Evolutionary conservation across 2,797 vertebrate species (phyloP).

Genomic region (Micropoecilia bifurca): DNA sequence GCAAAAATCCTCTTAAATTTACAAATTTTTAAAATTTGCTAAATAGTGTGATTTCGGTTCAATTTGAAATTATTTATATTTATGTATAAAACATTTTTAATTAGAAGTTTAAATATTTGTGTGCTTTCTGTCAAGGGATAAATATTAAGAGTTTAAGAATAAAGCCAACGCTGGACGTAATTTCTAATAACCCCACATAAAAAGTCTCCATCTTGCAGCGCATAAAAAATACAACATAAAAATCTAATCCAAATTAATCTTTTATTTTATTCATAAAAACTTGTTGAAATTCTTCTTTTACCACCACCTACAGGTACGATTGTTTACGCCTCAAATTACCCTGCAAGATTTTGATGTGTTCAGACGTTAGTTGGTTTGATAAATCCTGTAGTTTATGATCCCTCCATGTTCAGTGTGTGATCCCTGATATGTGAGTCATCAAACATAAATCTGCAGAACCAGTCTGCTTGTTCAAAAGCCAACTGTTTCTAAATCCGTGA

Average conservation of each 20-base stretch:
- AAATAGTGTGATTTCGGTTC: neutral
- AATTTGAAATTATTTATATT: neutral
- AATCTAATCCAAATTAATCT: too few species aligned
- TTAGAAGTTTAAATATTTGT: neutral
- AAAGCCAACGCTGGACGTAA: neutral
- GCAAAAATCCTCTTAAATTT: neutral
- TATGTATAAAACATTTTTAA: neutral
- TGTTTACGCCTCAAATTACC: neutral
- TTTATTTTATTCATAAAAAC: neutral
- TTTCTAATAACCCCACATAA: neutral
- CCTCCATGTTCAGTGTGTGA: neutral
- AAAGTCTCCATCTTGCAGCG: neutral
- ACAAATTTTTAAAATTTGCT: neutral
- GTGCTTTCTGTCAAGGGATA: neutral
- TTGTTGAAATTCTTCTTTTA: neutral
- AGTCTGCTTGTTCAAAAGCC: neutral
- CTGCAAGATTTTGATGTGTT: neutral
- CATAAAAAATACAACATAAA: neutral
- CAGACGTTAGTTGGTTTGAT: neutral
- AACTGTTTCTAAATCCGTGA: neutral
- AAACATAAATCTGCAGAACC: neutral
- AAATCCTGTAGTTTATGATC: neutral
- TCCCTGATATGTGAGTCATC: neutral
- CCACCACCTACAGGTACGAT: neutral
- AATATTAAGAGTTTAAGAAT: neutral